These are phyloP conservation scores for Leptopilina drosophilae DNA, from an alignment of 2,888 invertebrate species.

Conservation along the genomic window DNA sequence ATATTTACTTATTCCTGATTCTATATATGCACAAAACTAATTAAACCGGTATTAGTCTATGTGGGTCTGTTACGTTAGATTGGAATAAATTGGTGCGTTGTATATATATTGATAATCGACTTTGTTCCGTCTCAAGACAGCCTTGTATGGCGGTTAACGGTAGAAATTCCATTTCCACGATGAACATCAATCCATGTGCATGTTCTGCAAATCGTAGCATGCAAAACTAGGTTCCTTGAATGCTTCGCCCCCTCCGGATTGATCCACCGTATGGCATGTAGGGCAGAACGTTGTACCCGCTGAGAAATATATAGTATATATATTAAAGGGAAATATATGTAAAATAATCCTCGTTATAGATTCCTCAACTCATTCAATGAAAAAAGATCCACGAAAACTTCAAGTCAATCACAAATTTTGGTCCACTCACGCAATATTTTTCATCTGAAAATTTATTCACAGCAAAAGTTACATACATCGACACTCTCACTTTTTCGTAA, in stretches of 20 bases:
- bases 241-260: constrained; percentile 48
- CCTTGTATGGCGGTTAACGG: constrained; percentile 51
- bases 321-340: constrained; percentile 50
- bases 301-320: constrained; percentile 42
- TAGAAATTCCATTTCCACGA: constrained; percentile 56
- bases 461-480: no score
- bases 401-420: constrained; percentile 5
- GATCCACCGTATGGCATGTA: constrained; percentile 50
- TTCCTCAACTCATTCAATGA: constrained; percentile 51
- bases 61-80: constrained; percentile 27
- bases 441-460: no score
- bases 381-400: constrained; percentile 42
- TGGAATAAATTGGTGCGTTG: constrained; percentile 34
- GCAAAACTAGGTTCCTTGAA: constrained; percentile 61
- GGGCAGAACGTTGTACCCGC: constrained; percentile 53
- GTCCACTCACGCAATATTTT: no score
- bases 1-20: no score
- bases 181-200: constrained; percentile 51
- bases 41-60: constrained; percentile 36
- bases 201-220: constrained; percentile 48
- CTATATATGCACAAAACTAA: constrained; percentile 23
- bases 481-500: not conserved
- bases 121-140: constrained; percentile 32
- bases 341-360: constrained; percentile 60
- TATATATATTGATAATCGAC: constrained; percentile 33